Evolutionary conservation across 2,797 vertebrate species (phyloP), one percentile per base, ranked within the genome.

Genomic region (Microctenopoma lineatum): DNA sequence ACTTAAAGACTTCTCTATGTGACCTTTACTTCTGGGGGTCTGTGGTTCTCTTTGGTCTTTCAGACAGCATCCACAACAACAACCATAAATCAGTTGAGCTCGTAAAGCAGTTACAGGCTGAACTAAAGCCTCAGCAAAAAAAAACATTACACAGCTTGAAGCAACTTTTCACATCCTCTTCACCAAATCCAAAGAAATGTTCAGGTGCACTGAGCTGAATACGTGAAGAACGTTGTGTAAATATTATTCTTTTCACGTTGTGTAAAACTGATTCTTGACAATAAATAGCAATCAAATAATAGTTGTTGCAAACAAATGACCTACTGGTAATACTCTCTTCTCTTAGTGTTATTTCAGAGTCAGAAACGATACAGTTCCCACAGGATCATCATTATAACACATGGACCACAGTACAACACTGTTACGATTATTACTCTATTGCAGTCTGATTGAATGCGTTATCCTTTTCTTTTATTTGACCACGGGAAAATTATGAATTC

Each of bases 121-220:
- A 18, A n/a, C 63, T 75, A 44, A 67, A 83, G 73, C 65, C 38
- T 39, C 0, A 13, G 75, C 36, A 21, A 21, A 44, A 70, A 73
- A 67, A 66, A 79, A 69, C 48, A 70, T 74, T 73, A 73, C 58
- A 47, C n/a, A 59, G 55, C 75, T 75, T 26, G 32, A 72, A 56
- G 61, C 41, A 59, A 46, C 18, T 66, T 68, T 81, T 70, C 51
- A 61, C 34, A 70, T 79, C 55, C 32, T 44, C 10, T 75, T 65
- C 41, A 55, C 32, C 36, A 34, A 66, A 39, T 46, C 36, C 41
- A 72, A 53, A 71, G 15, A 78, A 51, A 62, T 55, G 32, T 55
- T 54, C 34, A 58, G 47, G 50, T 59, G 48, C 47, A 9, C 42
- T 65, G 38, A 45, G 21, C 27, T 64, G 42, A 63, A 67, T 38